These are phyloP conservation scores for Popillia japonica DNA, from an alignment of 1,140 invertebrate genomes.

Conservation along the genomic window DNA sequence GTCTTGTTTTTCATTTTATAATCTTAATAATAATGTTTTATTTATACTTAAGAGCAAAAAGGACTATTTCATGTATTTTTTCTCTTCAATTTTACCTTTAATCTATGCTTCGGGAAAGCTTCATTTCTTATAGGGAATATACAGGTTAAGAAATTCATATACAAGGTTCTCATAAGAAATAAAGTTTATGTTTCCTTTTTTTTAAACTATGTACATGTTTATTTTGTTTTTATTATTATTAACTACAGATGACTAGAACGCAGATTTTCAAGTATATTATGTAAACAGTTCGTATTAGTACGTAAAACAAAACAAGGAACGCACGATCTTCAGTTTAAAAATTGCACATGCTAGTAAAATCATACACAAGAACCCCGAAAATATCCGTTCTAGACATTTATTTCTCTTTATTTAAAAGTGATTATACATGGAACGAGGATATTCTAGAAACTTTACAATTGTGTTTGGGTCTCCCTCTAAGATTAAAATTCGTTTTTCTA, in stretches of 20 bases:
- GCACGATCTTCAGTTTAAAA: not conserved
- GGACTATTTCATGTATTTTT: slow-evolving; percentile 32
- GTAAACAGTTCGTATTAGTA: no score
- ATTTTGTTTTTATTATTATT: not conserved
- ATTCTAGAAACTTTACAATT: slow-evolving; percentile 29
- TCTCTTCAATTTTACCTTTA: not conserved
- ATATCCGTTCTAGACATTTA: not conserved
- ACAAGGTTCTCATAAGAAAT: slow-evolving; percentile 32
- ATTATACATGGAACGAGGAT: slow-evolving; percentile 28
- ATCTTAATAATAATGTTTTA: slow-evolving; percentile 32
- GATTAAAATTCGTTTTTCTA: slow-evolving; percentile 60
- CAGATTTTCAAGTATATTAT: not conserved
- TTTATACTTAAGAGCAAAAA: slow-evolving; percentile 29
- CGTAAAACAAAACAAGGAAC: no score
- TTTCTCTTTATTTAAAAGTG: not conserved
- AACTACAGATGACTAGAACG: not conserved
- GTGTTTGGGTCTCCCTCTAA: slow-evolving; percentile 22
- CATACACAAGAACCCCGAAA: not conserved
- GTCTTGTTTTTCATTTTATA: slow-evolving; percentile 16
- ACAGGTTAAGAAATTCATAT: slow-evolving; percentile 34
- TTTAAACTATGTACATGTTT: slow-evolving; percentile 12
- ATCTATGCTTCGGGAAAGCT: slow-evolving; percentile 4
- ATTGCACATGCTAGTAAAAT: not conserved
- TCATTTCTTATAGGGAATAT: slow-evolving; percentile 35
- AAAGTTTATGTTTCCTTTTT: slow-evolving; percentile 15